Evolutionary conservation across 2,113 vertebrate genomes (phyloP), one percentile per base, ranked within the genome.

Genomic region (Typhlomys cinereus): DNA sequence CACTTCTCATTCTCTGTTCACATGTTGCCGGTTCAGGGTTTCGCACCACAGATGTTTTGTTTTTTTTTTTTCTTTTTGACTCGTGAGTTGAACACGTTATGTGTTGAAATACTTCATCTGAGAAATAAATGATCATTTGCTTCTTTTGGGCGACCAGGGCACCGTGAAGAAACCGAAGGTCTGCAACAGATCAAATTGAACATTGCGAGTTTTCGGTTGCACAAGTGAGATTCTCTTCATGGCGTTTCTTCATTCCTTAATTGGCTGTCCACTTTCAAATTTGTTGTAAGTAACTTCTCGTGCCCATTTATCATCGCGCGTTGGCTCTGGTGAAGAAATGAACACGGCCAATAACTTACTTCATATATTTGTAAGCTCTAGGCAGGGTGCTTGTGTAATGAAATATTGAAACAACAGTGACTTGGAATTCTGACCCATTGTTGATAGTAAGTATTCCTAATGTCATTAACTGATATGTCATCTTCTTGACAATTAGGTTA

Each of bases 41-140:
- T n/a, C n/a, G n/a, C n/a, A n/a, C 0, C 66, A 75, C 36, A 88
- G 93, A 61, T 86, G 39, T 85, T 83, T 79, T 20, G 29, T 90
- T 85, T 76, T 64, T 25, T 79, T 81, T 71, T 59, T 81, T 86
- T 57, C 46, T 70, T 96, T 98, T 91, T 95, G 85, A 87, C 76
- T 97, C 59, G 89, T 89, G 52, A 54, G 94, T 64, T 94, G 66
- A 81, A 93, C 69, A 91, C 61, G 88, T 94, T 83, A 95, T 50
- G 54, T 71, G 95, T 73, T 89, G 84, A 96, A 96, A 85, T 94
- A 94, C 92, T 92, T 70, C 61, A 86, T 96, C 93, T n/a, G 88
- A 84, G 93, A 96, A 97, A 97, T 95, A 81, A 96, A 96, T 74
- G 95, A 44, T 54, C 57, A 62, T 54, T 87, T 85, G 36, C 61